phyloP scores from a whole-genome alignment of 2,888 invertebrate species.

The Phortica okadai region DNA sequence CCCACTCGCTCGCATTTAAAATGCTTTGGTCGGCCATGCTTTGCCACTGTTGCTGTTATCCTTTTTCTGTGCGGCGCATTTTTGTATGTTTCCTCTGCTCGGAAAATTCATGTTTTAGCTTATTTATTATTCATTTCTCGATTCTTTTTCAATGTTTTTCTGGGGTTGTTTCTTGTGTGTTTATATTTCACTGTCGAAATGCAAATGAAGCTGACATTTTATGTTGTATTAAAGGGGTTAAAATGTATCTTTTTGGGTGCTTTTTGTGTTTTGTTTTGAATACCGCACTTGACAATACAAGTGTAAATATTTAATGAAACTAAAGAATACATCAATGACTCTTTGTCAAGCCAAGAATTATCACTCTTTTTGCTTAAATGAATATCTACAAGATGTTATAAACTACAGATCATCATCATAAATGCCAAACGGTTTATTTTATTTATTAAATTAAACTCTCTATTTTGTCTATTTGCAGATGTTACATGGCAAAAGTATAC shows the following conservation, averaged over 20 bases:
- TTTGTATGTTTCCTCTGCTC: conserved; percentile 1
- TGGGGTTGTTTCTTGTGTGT: conserved; percentile 36
- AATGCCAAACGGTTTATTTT: background rate
- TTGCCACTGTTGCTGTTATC: conserved; percentile 3
- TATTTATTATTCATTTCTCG: conserved; percentile 61
- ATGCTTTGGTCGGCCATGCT: background rate
- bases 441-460: background rate
- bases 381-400: background rate
- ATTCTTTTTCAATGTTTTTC: conserved; percentile 44
- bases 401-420: background rate
- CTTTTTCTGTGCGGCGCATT: background rate
- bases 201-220: conserved; percentile 35
- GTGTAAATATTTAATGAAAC: conserved; percentile 37
- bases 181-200: conserved; percentile 41
- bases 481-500: conserved; percentile 75
- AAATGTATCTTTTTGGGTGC: conserved; percentile 11
- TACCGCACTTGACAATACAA: conserved; percentile 32
- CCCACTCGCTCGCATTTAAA: conserved; percentile 18
- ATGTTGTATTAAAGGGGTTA: conserved; percentile 28
- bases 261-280: background rate
- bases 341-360: background rate
- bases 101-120: conserved; percentile 32
- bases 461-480: conserved; percentile 53
- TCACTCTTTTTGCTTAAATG: background rate
- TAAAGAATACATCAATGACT: conserved; percentile 17